Base-by-base conservation (phyloP, 2,888 invertebrate genomes). In the Phrixothrix hirtus region DNA sequence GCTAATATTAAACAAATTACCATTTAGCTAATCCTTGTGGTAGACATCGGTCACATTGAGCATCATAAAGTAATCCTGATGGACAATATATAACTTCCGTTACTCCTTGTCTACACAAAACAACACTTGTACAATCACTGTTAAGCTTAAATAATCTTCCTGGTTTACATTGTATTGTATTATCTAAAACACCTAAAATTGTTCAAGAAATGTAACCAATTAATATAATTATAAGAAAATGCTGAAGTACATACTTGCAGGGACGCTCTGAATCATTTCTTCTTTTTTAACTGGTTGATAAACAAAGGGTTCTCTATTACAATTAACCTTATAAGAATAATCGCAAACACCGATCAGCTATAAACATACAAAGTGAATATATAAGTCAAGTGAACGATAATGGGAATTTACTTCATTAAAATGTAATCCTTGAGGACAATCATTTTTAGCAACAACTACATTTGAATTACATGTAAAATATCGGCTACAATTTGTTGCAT, bases 301-400 rank as follows among this genome's bases (percentile, higher is more conserved):
- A 11, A 16, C 29, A 34, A 39, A 43, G 4, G 44, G 48, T 14
- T 44, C 38, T 27, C 37, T 52, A 2, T 17, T 36, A 15, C 55
- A 86, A 64, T 83, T 79, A 0, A 86, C 85, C 44, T 79, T 77
- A 34, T 79, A 72, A 0, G 79, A 77, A 60, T 83, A 86, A 67
- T 87, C 86, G 59, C 87, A 87, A 11, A 86, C 79, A 17, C 83
- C 83, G 2, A 83, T 71, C 38, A 76, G 73, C 85, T 86, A 72
- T 50, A 79, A 78, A 48, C 41, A 47, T 21, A 45, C 2, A 27
- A 2, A 27, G 27, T 5, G 2, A 27, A 27, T 27, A n/a, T n/a
- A n/a, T n/a, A n/a, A n/a, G n/a, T n/a, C n/a, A n/a, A n/a, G n/a
- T n/a, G n/a, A n/a, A n/a, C 9, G n/a, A 16, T 39, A 47, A 51